A percentile compares a stretch with the other conserved stretches of the same genome.
These are phyloP conservation scores for Strigamia maritima DNA, from an alignment of 2,888 invertebrate genomes.

Conservation along the genomic window DNA sequence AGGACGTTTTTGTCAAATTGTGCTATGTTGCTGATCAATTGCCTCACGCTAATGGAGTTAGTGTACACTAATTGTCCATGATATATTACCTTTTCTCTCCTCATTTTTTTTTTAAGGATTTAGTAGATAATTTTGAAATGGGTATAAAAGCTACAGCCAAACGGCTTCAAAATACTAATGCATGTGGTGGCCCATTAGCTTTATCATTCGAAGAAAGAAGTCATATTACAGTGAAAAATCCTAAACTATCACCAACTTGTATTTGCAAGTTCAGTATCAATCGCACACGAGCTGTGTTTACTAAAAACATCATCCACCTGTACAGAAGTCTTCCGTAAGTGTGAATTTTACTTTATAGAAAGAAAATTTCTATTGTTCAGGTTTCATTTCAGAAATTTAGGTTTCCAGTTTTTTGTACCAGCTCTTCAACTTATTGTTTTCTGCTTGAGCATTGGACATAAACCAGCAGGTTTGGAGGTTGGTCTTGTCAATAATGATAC, in stretches of 20 bases:
- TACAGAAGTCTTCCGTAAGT: background rate
- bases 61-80: too few relatives aligned
- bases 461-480: conserved; percentile 49
- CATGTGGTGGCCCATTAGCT: too few relatives aligned
- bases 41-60: background rate
- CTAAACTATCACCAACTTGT: background rate
- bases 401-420: conserved; percentile 54
- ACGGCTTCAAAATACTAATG: too few relatives aligned
- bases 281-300: conserved; percentile 38
- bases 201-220: too few relatives aligned
- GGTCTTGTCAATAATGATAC: conserved; percentile 52
- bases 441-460: conserved; percentile 48
- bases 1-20: conserved; percentile 52
- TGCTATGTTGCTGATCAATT: conserved; percentile 45
- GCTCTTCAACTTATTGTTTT: conserved; percentile 53
- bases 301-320: conserved; percentile 35
- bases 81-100: too few relatives aligned
- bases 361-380: background rate
- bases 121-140: background rate
- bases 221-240: background rate
- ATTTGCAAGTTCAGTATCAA: conserved; percentile 15
- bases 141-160: too few relatives aligned
- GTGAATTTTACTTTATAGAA: conserved; percentile 38
- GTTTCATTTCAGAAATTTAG: conserved; percentile 48
- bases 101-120: too few relatives aligned